Percentiles rank a stretch among this genome's conserved stretches.
phyloP scores from a whole-genome alignment of 1,140 invertebrate genomes.

The Eufriesea mexicana region DNA sequence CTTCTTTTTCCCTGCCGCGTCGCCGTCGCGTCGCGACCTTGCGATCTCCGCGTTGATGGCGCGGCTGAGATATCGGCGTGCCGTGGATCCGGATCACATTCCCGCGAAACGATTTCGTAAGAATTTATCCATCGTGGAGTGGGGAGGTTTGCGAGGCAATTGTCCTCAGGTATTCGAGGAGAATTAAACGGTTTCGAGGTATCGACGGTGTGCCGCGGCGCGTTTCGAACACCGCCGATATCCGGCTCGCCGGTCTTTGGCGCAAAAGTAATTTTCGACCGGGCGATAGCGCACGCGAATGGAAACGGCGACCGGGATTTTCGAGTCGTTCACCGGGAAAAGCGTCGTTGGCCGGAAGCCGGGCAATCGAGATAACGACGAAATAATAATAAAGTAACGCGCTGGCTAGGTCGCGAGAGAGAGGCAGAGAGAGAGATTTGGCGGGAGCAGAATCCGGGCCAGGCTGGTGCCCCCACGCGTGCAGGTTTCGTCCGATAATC shows the following conservation, averaged over 20 bases:
- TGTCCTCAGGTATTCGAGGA: conserved; percentile 2
- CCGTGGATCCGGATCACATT: conserved; percentile 50
- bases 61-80: conserved; percentile 38
- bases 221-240: background rate
- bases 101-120: conserved; percentile 36
- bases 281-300: background rate
- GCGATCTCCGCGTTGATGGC: background rate
- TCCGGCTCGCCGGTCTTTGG: background rate
- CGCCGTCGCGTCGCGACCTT: background rate
- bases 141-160: background rate
- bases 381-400: conserved; percentile 40
- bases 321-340: conserved; percentile 9
- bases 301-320: background rate
- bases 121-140: background rate
- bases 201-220: background rate
- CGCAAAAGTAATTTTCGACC: conserved; percentile 25
- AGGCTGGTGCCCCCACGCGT: background rate
- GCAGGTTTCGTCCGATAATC: conserved; percentile 53
- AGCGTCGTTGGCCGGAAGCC: conserved; percentile 30
- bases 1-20: conserved; percentile 1
- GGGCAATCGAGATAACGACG: conserved; percentile 15
- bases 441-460: conserved; percentile 8
- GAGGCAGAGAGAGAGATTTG: background rate
- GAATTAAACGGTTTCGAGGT: background rate
- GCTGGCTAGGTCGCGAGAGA: background rate